Percentiles rank a stretch among this genome's conserved stretches.
Conservation (phyloP, 2,113 vertebrate genomes). For the Andinoacara biseriatus region DNA sequence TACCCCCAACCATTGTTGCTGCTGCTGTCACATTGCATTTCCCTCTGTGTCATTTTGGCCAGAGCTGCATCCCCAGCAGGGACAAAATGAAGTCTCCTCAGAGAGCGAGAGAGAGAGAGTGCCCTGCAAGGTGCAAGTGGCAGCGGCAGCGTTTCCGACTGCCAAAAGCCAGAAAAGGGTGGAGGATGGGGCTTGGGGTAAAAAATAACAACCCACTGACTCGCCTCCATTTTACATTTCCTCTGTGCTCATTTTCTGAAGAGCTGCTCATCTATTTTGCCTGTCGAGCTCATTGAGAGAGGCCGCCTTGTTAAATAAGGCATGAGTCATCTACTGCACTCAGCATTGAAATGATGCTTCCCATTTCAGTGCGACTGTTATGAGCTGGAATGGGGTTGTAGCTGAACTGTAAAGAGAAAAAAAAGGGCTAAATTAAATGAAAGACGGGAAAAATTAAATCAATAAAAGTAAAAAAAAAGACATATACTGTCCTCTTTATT, state of each 20-base stretch:
- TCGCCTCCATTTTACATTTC: slow-evolving; percentile 62
- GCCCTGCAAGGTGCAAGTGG: slow-evolving; percentile 42
- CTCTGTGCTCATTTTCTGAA: slow-evolving; percentile 62
- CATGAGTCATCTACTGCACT: slow-evolving; percentile 57
- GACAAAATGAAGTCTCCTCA: slow-evolving; percentile 54
- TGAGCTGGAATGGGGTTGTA: slow-evolving; percentile 12
- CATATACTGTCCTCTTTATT: not conserved
- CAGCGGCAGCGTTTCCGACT: slow-evolving; percentile 26
- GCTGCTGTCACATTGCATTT: slow-evolving; percentile 83
- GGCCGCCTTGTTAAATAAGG: slow-evolving; percentile 61
- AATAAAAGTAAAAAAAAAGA: not conserved
- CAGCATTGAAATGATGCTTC: slow-evolving; percentile 18
- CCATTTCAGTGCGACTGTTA: slow-evolving; percentile 1
- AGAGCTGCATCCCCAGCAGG: slow-evolving; percentile 36
- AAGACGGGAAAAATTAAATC: not conserved
- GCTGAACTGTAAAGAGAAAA: slow-evolving; percentile 3
- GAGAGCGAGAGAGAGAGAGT: slow-evolving; percentile 31
- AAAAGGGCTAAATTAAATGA: not conserved
- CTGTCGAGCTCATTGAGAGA: slow-evolving; percentile 42
- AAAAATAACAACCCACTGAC: slow-evolving; percentile 42
- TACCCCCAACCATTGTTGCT: slow-evolving; percentile 40
- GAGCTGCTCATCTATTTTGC: slow-evolving; percentile 55
- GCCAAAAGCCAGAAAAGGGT: slow-evolving; percentile 26
- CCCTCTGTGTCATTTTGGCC: slow-evolving; percentile 68
- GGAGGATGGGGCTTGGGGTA: not conserved